phyloP scores from a whole-genome alignment of 2,113 vertebrate genomes.

The Motacilla alba region DNA sequence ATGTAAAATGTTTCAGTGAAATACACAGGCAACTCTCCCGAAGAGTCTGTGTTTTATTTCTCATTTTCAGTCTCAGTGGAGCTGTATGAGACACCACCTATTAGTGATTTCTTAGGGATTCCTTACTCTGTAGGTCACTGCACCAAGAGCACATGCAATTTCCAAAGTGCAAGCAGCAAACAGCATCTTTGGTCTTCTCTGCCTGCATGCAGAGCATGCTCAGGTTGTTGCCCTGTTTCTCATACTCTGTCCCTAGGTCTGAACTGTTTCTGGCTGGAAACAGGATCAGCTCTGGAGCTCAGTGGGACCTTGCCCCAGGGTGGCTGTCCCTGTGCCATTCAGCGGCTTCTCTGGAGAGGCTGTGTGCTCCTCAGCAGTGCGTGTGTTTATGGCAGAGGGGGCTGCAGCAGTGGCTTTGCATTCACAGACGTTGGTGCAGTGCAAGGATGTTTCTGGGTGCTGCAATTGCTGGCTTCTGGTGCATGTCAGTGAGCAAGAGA shows the following conservation, averaged over 20 bases:
- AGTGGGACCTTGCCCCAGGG: neutral
- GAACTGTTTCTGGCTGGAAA: neutral
- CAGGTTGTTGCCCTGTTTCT: neutral
- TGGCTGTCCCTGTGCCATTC: neutral
- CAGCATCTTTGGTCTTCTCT: neutral
- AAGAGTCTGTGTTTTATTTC: slow-evolving; percentile 12
- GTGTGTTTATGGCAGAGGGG: neutral
- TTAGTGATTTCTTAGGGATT: slow-evolving; percentile 57
- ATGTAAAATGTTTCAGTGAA: slow-evolving; percentile 27
- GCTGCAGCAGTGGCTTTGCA: neutral
- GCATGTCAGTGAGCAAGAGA: neutral
- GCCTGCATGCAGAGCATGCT: neutral
- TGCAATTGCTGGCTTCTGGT: neutral
- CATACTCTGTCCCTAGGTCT: neutral
- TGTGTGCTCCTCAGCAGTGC: neutral
- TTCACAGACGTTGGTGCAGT: neutral
- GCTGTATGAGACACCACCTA: slow-evolving; percentile 41
- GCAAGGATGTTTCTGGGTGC: neutral
- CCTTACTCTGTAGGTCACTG: slow-evolving; percentile 36
- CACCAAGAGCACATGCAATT: neutral
- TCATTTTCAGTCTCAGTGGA: slow-evolving; percentile 20
- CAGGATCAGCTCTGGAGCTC: neutral
- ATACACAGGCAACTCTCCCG: slow-evolving; percentile 19
- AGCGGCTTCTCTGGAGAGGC: neutral
- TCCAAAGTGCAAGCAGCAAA: neutral